phyloP scores from a whole-genome alignment of 2,888 invertebrate species.

The Lepetodrilus schrolli region DNA sequence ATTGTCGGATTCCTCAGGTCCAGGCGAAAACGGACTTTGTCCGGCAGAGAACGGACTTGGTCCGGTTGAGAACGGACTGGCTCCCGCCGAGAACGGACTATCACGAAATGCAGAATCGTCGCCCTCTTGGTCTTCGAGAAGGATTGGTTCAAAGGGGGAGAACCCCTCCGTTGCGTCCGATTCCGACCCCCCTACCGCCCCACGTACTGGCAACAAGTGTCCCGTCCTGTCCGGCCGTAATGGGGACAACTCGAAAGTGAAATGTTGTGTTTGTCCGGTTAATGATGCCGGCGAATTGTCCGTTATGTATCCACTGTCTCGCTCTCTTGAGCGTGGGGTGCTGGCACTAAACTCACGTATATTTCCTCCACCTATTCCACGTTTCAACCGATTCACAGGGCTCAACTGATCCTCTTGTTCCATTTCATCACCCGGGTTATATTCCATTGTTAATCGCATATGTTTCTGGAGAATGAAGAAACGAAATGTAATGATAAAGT shows the following conservation, averaged over 20 bases:
- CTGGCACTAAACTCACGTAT: not conserved
- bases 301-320: slow-evolving; percentile 67
- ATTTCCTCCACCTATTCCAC: no score
- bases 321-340: slow-evolving; percentile 40
- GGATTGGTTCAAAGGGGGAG: slow-evolving; percentile 16
- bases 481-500: no score
- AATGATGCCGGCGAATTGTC: slow-evolving; percentile 60
- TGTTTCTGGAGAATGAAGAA: no score
- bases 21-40: slow-evolving; percentile 3
- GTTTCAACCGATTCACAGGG: no score
- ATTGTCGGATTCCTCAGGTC: not conserved
- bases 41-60: not conserved
- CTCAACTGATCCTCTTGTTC: no score
- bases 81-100: slow-evolving; percentile 5
- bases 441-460: no score
- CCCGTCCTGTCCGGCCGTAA: no score
- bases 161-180: slow-evolving; percentile 17
- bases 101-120: slow-evolving; percentile 34
- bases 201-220: not conserved
- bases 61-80: not conserved
- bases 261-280: slow-evolving; percentile 41
- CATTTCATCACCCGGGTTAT: no score
- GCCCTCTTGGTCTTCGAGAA: slow-evolving; percentile 35
- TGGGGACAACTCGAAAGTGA: slow-evolving; percentile 55
- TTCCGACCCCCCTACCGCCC: slow-evolving; percentile 23